Conservation (phyloP, 2,797 vertebrate genomes). For the Pseudochirops cupreus region DNA sequence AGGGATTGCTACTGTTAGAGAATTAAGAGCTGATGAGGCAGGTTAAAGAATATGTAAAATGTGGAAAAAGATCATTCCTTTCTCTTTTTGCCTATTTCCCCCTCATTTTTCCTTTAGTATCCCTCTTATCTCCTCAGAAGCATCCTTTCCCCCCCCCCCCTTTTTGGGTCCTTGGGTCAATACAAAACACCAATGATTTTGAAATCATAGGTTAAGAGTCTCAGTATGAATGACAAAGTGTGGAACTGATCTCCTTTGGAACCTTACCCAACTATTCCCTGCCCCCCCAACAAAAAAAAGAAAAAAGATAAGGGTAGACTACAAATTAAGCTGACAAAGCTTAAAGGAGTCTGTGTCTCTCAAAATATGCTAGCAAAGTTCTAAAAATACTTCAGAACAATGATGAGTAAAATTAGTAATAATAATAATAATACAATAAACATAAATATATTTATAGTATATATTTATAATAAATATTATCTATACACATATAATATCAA, state of each 20-base stretch:
- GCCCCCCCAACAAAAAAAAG: too few relatives aligned
- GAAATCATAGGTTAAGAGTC: neutral
- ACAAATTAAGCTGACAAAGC: slow-evolving; percentile 9
- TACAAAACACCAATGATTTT: neutral
- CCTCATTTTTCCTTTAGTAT: neutral
- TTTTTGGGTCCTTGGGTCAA: neutral
- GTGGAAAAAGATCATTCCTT: slow-evolving; percentile 15
- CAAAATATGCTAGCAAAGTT: too few relatives aligned
- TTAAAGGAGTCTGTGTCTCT: too few relatives aligned
- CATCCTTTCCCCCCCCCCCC: neutral
- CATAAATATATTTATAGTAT: too few relatives aligned
- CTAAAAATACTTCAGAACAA: too few relatives aligned
- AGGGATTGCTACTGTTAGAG: neutral
- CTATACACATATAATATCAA: too few relatives aligned
- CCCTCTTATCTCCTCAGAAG: neutral
- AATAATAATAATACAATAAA: too few relatives aligned
- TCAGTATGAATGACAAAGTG: neutral
- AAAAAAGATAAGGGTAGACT: slow-evolving; percentile 16
- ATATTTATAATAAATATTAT: too few relatives aligned
- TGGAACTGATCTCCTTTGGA: neutral
- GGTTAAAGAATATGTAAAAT: neutral
- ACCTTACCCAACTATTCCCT: neutral
- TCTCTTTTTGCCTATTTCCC: neutral
- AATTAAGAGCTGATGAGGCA: neutral
- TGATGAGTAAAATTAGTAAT: too few relatives aligned